Percentiles rank a stretch among this genome's conserved stretches.
phyloP scores from a whole-genome alignment of 1,140 invertebrate species.

The Arion vulgaris region DNA sequence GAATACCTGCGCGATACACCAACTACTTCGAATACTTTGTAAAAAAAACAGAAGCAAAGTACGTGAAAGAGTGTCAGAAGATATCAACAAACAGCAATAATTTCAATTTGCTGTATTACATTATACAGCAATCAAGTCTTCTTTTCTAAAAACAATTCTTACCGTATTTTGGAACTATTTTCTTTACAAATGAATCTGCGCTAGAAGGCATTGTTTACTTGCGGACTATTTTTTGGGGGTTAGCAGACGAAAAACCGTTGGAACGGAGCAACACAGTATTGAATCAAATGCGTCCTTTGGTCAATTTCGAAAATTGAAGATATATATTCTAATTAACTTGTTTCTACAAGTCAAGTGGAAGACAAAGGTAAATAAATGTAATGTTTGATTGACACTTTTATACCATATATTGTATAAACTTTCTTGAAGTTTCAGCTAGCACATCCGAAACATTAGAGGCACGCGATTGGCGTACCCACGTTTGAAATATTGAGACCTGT shows the following conservation, averaged over 20 bases:
- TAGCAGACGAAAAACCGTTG: conserved; percentile 18
- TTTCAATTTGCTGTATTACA: too few species aligned
- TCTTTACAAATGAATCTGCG: background rate
- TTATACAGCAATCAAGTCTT: too few species aligned
- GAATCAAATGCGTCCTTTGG: background rate
- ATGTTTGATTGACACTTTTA: background rate
- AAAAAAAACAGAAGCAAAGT: background rate
- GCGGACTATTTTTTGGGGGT: conserved; percentile 11
- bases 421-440: background rate
- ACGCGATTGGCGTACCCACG: conserved; percentile 6
- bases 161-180: background rate
- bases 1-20: background rate
- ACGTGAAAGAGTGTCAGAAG: too few species aligned
- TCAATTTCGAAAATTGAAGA: background rate
- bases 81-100: too few species aligned
- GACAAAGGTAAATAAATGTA: background rate
- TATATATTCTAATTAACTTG: background rate
- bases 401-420: background rate
- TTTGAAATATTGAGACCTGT: background rate
- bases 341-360: background rate
- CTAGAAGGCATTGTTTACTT: conserved; percentile 14
- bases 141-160: too few species aligned
- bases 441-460: background rate
- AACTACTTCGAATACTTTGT: background rate
- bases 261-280: background rate